Evolutionary conservation across 2,797 vertebrate genomes (phyloP), one percentile per base, ranked within the genome.

Genomic region (Poecilia velifera): DNA sequence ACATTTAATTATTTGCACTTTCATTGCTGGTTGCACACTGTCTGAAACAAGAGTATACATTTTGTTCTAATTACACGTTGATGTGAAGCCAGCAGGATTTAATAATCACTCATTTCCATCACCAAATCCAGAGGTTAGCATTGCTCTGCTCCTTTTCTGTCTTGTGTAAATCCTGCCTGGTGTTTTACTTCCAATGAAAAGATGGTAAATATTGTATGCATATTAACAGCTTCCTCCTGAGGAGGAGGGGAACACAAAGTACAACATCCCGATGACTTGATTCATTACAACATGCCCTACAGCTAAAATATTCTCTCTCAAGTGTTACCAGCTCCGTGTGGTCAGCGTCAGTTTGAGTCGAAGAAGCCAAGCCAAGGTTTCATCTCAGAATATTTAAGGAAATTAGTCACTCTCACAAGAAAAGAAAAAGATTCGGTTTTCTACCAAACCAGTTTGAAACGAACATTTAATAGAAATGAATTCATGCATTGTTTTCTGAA

Each of bases 201-300:
- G 20, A 75, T 72, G 6, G 36, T 86, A 39, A 76, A 79, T 84
- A 80, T 39, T 76, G 13, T 73, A n/a, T 55, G 72, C 74, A 72
- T 78, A 79, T 72, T 39, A 53, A 13, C 41, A n/a, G 73, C 53
- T 74, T 77, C 41, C 82, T 87, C n/a, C 57, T 31, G 28, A 78
- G 72, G 57, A 84, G 66, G 46, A 76, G 39, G 59, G 36, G 46
- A 72, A 34, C 39, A 76, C 70, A 34, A 76, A 72, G 77, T 55
- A 77, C 75, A 84, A 70, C 8, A 55, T 66, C 68, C 57, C 74
- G 66, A 72, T 80, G 78, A 84, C 77, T 78, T 81, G 66, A 88
- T 90, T 90, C 55, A 86, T 87, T 90, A 78, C 71, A 78, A 22
- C 55, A 25, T 14, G n/a, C 78, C 88, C 81, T 45, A 18, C 72